phyloP scores from a whole-genome alignment of 1,140 invertebrate genomes.

The Bombus waltoni region DNA sequence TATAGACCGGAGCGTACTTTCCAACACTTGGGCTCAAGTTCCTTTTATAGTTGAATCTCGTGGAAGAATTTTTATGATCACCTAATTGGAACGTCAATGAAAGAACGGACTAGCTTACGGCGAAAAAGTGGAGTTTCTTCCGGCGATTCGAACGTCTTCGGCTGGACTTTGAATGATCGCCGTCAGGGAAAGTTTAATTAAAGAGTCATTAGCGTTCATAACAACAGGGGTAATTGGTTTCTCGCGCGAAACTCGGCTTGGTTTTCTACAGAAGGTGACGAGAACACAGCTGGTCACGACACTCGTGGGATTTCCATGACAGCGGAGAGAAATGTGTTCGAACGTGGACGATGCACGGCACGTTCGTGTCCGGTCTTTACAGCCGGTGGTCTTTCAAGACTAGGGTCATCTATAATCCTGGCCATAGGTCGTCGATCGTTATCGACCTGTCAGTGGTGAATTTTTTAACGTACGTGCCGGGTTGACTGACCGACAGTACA shows the following conservation, averaged over 20 bases:
- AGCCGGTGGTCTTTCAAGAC: constrained; percentile 65
- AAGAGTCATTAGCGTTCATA: neutral
- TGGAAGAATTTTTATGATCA: neutral
- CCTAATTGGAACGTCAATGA: neutral
- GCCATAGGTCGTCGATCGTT: constrained; percentile 71
- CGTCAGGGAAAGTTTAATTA: constrained; percentile 8
- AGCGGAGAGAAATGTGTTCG: constrained; percentile 27
- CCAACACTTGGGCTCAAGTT: neutral
- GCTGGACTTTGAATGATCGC: neutral
- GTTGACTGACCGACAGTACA: constrained; percentile 61
- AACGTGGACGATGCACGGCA: neutral
- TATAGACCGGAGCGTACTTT: too few relatives aligned
- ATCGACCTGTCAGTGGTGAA: constrained; percentile 69
- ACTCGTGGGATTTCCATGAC: constrained; percentile 44
- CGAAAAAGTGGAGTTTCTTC: neutral
- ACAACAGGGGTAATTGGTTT: constrained; percentile 11
- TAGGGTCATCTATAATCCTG: constrained; percentile 70
- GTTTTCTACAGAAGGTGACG: neutral
- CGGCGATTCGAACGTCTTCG: neutral
- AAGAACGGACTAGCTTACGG: neutral
- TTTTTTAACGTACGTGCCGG: constrained; percentile 62
- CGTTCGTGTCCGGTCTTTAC: constrained; percentile 25
- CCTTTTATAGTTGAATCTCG: neutral
- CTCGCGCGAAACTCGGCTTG: neutral
- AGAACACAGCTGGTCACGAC: constrained; percentile 24